These are phyloP conservation scores for Actinia equina DNA, from an alignment of 64 coral and sea anemone genomes.

Conservation along the genomic window DNA sequence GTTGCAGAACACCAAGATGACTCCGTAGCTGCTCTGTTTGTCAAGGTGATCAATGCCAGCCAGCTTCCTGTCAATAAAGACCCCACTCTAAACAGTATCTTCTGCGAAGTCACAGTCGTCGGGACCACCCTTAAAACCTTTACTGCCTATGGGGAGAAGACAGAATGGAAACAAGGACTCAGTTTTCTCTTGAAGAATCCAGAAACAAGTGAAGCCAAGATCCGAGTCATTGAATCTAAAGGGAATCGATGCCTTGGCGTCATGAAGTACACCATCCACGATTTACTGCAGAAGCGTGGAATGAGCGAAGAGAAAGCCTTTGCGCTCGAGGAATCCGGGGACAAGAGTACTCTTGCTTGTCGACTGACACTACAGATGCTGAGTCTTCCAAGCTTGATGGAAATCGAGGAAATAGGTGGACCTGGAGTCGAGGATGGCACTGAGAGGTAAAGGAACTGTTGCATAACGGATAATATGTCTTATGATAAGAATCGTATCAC, in stretches of 20 bases:
- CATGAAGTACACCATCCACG: constrained; percentile 45
- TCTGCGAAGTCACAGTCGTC: constrained; percentile 82
- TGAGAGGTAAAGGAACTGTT: constrained; percentile 3
- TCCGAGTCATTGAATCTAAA: constrained; percentile 67
- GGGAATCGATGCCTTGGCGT: constrained; percentile 63
- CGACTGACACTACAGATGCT: constrained; percentile 76
- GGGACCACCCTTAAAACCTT: constrained; percentile 66
- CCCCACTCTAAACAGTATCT: constrained; percentile 43
- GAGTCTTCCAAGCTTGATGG: not conserved
- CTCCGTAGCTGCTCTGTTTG: constrained; percentile 68
- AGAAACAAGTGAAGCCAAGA: constrained; percentile 44
- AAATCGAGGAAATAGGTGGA: not conserved
- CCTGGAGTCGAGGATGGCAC: not conserved
- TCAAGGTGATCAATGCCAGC: constrained; percentile 69
- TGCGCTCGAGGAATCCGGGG: constrained; percentile 62
- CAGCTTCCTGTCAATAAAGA: constrained; percentile 57
- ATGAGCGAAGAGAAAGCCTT: constrained; percentile 63
- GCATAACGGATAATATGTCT: not conserved
- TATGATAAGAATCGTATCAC: not conserved
- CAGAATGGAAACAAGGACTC: constrained; percentile 86
- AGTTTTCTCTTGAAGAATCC: constrained; percentile 72
- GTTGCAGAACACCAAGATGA: constrained; percentile 28
- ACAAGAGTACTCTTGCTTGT: constrained; percentile 67
- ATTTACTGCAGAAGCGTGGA: constrained; percentile 47
- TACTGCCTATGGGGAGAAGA: constrained; percentile 51